These are phyloP conservation scores for Colletes collaris DNA, from an alignment of 2,888 invertebrate genomes.

Conservation along the genomic window DNA sequence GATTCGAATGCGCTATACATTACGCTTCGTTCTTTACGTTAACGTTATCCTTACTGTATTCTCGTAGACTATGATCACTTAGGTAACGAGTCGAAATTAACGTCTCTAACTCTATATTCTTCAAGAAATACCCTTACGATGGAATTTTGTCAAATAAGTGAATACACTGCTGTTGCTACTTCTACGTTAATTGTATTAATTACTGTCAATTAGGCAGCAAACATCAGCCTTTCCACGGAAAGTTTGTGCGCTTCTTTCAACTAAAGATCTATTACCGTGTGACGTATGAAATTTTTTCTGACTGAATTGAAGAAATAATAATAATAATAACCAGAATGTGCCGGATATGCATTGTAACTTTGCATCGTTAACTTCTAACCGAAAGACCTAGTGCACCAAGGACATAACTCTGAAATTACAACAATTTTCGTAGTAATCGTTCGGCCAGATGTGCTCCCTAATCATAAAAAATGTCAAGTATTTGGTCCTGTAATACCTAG, in stretches of 20 bases:
- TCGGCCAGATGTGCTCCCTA: slow-evolving; percentile 40
- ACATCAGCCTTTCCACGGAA: slow-evolving; percentile 27
- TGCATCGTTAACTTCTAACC: background rate
- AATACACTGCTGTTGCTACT: slow-evolving; percentile 33
- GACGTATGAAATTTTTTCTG: background rate
- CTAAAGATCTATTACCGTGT: no score
- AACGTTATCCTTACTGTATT: slow-evolving; percentile 21
- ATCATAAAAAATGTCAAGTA: slow-evolving; percentile 31
- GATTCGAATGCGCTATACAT: slow-evolving; percentile 21
- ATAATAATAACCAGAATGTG: no score
- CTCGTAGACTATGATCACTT: slow-evolving; percentile 36
- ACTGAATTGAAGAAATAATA: background rate
- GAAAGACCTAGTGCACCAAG: background rate
- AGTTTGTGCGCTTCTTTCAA: slow-evolving; percentile 21
- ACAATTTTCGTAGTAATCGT: background rate
- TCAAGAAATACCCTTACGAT: background rate
- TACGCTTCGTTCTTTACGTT: slow-evolving; percentile 11
- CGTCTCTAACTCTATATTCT: slow-evolving; percentile 13
- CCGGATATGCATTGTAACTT: background rate
- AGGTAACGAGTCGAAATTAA: slow-evolving; percentile 37
- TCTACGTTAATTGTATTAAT: slow-evolving; percentile 23
- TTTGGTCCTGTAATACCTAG: slow-evolving; percentile 55
- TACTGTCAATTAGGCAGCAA: slow-evolving; percentile 39
- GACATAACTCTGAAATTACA: background rate
- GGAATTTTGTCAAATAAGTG: slow-evolving; percentile 13